These are phyloP conservation scores for Trichonephila clavipes DNA, from an alignment of 1,140 invertebrate genomes.

Conservation along the genomic window DNA sequence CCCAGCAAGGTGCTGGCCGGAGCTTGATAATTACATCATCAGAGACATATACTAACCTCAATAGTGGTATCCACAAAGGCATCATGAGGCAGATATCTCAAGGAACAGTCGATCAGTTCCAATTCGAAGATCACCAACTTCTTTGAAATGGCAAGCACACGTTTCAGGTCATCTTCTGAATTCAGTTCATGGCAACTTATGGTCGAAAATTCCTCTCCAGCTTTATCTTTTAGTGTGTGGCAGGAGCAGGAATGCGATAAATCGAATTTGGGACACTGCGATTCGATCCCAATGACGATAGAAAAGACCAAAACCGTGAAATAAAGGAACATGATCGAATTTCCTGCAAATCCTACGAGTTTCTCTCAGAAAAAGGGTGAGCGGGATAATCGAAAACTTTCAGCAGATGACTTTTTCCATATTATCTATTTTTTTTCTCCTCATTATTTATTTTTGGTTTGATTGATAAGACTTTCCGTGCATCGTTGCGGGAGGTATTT, in stretches of 20 bases:
- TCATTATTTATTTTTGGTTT: background rate
- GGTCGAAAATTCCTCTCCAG: conserved; percentile 18
- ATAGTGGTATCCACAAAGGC: conserved; percentile 50
- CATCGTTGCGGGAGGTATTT: background rate
- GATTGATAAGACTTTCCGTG: background rate
- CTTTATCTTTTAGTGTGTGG: background rate
- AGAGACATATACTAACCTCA: conserved; percentile 42
- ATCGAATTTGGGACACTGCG: background rate
- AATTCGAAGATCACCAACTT: conserved; percentile 33
- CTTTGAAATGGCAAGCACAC: background rate
- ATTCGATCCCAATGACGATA: background rate
- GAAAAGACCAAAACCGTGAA: background rate
- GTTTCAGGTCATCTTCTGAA: conserved; percentile 37
- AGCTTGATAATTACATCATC: too few species aligned
- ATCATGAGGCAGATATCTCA: conserved; percentile 53
- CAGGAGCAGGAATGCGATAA: background rate
- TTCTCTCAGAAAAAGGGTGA: background rate
- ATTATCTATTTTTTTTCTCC: background rate
- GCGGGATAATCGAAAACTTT: background rate
- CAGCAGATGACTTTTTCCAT: background rate
- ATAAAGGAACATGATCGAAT: conserved; percentile 6
- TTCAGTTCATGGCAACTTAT: conserved; percentile 31
- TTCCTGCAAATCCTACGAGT: background rate
- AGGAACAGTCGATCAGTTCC: conserved; percentile 32
- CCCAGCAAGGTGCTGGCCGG: too few species aligned